Evolutionary conservation across 2,888 invertebrate genomes (phyloP).

Genomic region (Rugalucina vietnamica): DNA sequence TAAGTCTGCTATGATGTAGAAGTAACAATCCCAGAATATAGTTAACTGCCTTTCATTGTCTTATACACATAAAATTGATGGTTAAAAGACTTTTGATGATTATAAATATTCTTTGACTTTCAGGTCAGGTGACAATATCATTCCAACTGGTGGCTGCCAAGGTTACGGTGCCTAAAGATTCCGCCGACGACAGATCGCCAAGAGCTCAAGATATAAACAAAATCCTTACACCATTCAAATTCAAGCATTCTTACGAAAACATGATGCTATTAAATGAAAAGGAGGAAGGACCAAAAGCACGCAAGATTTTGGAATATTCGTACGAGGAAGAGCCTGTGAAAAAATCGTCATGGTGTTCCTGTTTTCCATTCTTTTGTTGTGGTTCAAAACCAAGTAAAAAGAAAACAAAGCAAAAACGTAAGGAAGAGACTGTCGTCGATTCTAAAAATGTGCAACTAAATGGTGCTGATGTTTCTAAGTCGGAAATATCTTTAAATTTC

Average conservation of each 20-base stretch:
- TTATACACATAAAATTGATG: too few relatives aligned
- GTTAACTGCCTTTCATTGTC: too few relatives aligned
- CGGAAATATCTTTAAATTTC: constrained; percentile 42
- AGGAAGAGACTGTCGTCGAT: neutral
- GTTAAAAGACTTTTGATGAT: too few relatives aligned
- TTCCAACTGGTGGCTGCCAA: constrained; percentile 77
- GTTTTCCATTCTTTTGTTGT: constrained; percentile 46
- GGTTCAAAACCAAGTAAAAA: constrained; percentile 19
- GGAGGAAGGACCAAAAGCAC: constrained; percentile 58
- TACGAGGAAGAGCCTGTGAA: constrained; percentile 67
- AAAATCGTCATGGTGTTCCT: constrained; percentile 54
- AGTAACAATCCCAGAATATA: too few relatives aligned
- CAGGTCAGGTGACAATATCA: constrained; percentile 78
- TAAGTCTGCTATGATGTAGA: too few relatives aligned
- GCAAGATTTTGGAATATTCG: constrained; percentile 68
- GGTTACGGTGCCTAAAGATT: constrained; percentile 72
- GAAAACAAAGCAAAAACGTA: constrained; percentile 36
- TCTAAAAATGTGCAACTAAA: constrained; percentile 49
- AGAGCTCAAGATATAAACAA: constrained; percentile 65
- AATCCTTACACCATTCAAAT: constrained; percentile 67
- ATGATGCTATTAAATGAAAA: constrained; percentile 70
- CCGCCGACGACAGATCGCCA: constrained; percentile 64
- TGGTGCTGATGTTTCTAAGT: constrained; percentile 55
- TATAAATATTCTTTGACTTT: too few relatives aligned
- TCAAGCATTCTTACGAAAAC: constrained; percentile 76